Evolutionary conservation across 1,140 invertebrate species (phyloP).

Genomic region (Anastrepha ludens): DNA sequence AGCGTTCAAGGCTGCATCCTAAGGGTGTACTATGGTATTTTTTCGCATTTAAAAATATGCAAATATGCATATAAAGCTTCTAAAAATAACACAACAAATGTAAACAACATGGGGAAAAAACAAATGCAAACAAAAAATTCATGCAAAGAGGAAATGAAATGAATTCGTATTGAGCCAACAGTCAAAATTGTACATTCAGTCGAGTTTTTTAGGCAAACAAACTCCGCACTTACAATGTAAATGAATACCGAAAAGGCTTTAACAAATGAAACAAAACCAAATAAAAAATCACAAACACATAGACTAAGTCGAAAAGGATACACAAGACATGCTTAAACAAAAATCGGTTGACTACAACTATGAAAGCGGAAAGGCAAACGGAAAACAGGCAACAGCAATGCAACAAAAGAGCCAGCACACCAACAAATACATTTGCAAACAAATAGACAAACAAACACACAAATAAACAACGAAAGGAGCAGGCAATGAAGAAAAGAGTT

Average conservation of each 20-base stretch:
- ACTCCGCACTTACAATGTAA: conserved; percentile 44
- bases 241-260: conserved; percentile 36
- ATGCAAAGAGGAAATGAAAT: conserved; percentile 19
- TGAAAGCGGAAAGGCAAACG: conserved; percentile 35
- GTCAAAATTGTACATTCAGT: conserved; percentile 47
- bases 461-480: not conserved
- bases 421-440: not conserved
- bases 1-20: not conserved
- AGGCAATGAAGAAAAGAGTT: conserved; percentile 11
- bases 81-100: not conserved
- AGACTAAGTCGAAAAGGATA: conserved; percentile 24
- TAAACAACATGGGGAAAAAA: not conserved
- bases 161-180: conserved; percentile 39
- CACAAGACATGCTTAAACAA: conserved; percentile 25
- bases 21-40: conserved; percentile 4
- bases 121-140: conserved; percentile 5
- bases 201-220: conserved; percentile 32
- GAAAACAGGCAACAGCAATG: conserved; percentile 3
- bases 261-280: conserved; percentile 26
- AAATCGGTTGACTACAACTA: conserved; percentile 39
- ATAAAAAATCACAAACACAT: not conserved
- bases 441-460: not conserved
- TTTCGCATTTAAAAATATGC: conserved; percentile 43
- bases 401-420: conserved; percentile 30
- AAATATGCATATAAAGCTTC: conserved; percentile 33